Conservation (phyloP, 2,113 vertebrate genomes). For the Campylomormyrus numenius region DNA sequence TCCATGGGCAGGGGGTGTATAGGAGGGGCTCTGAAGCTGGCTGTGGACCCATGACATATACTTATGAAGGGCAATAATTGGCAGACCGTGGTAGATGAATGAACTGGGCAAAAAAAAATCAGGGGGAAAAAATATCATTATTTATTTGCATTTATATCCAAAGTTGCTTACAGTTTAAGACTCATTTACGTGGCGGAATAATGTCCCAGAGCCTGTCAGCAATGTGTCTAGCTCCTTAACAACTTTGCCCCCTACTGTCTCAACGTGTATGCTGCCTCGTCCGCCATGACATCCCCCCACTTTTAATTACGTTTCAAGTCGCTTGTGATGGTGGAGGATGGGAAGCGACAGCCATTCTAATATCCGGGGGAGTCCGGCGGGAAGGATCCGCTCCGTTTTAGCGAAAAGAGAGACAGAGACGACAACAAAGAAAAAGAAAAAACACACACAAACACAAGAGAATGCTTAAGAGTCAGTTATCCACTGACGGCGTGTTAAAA, state of each 20-base stretch:
- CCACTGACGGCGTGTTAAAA: conserved; percentile 48
- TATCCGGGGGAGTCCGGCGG: conserved; percentile 34
- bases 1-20: background rate
- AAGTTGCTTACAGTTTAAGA: background rate
- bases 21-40: background rate
- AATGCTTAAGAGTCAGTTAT: conserved; percentile 33
- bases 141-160: conserved; percentile 10
- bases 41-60: conserved; percentile 5
- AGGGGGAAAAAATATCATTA: conserved; percentile 41
- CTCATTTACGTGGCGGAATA: background rate
- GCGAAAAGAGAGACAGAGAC: conserved; percentile 7
- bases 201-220: background rate
- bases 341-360: conserved; percentile 54
- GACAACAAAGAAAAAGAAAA: background rate
- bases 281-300: conserved; percentile 47
- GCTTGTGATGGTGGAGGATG: conserved; percentile 60
- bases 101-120: background rate
- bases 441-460: background rate
- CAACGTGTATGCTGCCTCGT: conserved; percentile 22
- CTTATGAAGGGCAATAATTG: conserved; percentile 32
- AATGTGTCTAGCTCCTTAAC: background rate
- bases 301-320: conserved; percentile 25
- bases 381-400: conserved; percentile 30
- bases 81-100: conserved; percentile 19
- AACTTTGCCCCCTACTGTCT: background rate